Base-by-base conservation (phyloP, 1,140 invertebrate species). In the Drosophila ficusphila region DNA sequence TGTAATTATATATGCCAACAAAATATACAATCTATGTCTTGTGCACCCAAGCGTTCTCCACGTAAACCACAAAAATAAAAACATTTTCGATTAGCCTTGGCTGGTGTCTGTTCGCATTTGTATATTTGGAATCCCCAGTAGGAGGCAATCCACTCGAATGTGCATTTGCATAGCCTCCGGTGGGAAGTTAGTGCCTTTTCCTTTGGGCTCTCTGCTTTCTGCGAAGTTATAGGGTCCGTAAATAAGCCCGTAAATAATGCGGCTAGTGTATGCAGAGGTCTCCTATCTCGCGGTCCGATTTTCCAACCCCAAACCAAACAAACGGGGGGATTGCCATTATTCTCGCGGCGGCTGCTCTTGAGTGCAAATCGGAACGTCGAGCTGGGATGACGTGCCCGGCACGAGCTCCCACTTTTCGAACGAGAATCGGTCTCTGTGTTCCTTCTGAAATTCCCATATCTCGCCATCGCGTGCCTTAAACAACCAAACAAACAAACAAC, bases 341-440 rank as follows among this genome's bases (percentile, higher is more conserved):
- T 51, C 52, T 60, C 53, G 39, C 42, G 49, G 1, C 36, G 48
- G 41, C 25, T 65, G 38, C 48, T 62, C 70, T 56, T 11, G 81
- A 85, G 81, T 85, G 81, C 81, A 73, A 86, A 79, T 85, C 79
- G 67, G 51, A 81, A 69, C 76, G 81, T 76, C 58, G 81, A 60
- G 68, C 61, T 81, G 81, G 65, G 70, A 76, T 76, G 79, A 76
- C 81, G 69, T 79, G 76, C 76, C 56, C 48, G 33, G 69, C 69
- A 71, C 68, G 69, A 52, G 46, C 67, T 60, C 67, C 53, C 53
- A 31, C 36, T 38, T 44, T 12, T 38, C 27, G 36, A 47, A 49
- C 27, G 36, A 47, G 48, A 27, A 25, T 64, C 25, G 23, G 6
- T 31, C n/a, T 39, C 48, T 12, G 12, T 12, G 4, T 34, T 21